phyloP scores from a whole-genome alignment of 2,113 vertebrate genomes.

The Phylloscopus whistleri region DNA sequence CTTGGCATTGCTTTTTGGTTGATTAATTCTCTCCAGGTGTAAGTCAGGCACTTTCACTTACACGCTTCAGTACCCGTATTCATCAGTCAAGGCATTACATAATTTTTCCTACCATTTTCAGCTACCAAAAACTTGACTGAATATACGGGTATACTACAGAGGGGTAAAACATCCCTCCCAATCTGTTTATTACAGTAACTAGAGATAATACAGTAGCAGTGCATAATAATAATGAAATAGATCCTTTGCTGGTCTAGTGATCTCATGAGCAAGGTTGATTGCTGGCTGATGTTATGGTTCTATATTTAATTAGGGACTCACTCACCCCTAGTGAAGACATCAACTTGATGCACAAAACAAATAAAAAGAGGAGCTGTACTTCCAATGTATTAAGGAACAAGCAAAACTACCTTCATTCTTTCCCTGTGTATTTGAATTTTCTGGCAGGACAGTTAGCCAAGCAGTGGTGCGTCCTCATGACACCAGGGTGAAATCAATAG shows the following conservation, averaged over 20 bases:
- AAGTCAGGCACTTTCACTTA: background rate
- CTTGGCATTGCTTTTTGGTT: conserved; percentile 12
- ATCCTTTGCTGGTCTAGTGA: background rate
- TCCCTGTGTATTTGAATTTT: background rate
- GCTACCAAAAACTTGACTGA: background rate
- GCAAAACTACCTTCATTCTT: background rate
- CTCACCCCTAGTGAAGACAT: background rate
- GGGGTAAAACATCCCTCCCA: background rate
- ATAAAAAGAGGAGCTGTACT: background rate
- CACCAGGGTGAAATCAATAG: background rate
- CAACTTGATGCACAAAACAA: background rate
- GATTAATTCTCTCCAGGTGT: conserved; percentile 31
- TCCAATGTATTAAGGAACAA: background rate
- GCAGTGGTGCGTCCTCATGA: fast-evolving
- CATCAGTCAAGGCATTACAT: background rate
- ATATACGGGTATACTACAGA: background rate
- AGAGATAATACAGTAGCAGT: background rate
- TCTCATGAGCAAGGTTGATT: background rate
- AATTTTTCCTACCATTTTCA: background rate
- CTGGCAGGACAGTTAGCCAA: background rate
- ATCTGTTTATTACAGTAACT: background rate
- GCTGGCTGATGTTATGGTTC: background rate
- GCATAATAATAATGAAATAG: background rate
- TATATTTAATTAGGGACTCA: background rate
- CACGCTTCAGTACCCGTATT: background rate